Evolutionary conservation across 92 coral and sea anemone species (phyloP).

Genomic region (Chrysogorgia sp.): DNA sequence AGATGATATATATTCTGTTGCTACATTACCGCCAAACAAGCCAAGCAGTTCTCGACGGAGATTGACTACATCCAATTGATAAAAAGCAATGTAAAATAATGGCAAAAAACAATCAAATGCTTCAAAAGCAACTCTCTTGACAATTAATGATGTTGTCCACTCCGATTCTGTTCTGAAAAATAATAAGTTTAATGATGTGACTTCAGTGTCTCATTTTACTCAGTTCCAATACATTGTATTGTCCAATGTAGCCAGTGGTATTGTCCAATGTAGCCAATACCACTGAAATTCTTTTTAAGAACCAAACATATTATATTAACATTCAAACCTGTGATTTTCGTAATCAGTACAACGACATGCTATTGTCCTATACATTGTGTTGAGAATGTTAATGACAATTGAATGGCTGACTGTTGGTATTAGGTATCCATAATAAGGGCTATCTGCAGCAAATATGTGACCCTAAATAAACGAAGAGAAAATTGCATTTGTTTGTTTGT

Average conservation of each 20-base stretch:
- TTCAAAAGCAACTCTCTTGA: conserved; percentile 93
- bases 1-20: background rate
- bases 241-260: no score
- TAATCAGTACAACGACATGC: conserved; percentile 85
- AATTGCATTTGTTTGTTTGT: background rate
- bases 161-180: conserved; percentile 84
- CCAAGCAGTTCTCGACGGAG: conserved; percentile 93
- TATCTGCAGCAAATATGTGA: conserved; percentile 95
- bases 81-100: conserved; percentile 94
- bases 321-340: conserved; percentile 90
- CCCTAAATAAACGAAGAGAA: conserved; percentile 54
- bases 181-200: background rate
- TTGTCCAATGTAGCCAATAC: no score
- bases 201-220: background rate
- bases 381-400: conserved; percentile 79
- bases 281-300: no score
- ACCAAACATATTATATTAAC: conserved; percentile 7
- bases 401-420: conserved; percentile 97
- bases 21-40: conserved; percentile 83
- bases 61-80: conserved; percentile 96
- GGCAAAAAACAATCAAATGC: conserved; percentile 98
- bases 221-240: background rate
- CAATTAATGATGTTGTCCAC: conserved; percentile 92
- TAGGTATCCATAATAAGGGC: conserved; percentile 87
- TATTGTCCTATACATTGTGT: conserved; percentile 87